Percentiles rank a stretch among this genome's conserved stretches.
phyloP scores from a whole-genome alignment of 1,140 invertebrate species.

The Drosophila lacteicornis region DNA sequence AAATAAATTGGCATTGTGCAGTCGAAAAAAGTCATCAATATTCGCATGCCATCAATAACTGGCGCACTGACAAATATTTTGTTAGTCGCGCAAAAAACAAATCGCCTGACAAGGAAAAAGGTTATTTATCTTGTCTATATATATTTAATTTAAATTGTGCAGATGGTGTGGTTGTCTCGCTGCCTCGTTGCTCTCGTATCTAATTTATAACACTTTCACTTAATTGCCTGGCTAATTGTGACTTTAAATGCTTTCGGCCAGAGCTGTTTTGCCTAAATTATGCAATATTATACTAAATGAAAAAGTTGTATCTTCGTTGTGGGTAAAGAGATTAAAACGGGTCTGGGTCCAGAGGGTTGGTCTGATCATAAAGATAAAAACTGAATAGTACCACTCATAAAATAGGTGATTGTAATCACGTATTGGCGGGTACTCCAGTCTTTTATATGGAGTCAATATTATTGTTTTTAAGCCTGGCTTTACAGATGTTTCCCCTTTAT shows the following conservation, averaged over 20 bases:
- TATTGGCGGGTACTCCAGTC: too few relatives aligned
- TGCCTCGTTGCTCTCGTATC: slow-evolving; percentile 34
- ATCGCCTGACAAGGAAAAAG: slow-evolving; percentile 40
- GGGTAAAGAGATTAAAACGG: slow-evolving; percentile 11
- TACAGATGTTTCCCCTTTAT: background rate
- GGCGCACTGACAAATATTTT: slow-evolving; percentile 43
- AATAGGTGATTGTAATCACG: background rate
- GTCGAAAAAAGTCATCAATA: slow-evolving; percentile 67
- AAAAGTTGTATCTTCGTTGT: slow-evolving; percentile 3
- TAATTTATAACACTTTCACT: slow-evolving; percentile 81
- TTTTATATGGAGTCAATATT: background rate
- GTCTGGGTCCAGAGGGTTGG: slow-evolving; percentile 10
- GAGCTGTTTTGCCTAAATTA: slow-evolving; percentile 39
- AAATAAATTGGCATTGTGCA: slow-evolving; percentile 63
- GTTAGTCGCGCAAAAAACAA: slow-evolving; percentile 27
- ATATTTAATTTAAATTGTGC: slow-evolving; percentile 39
- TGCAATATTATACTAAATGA: slow-evolving; percentile 40
- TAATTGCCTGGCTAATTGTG: slow-evolving; percentile 71
- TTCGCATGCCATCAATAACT: slow-evolving; percentile 48
- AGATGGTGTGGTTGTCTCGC: slow-evolving; percentile 1
- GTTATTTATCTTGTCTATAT: slow-evolving; percentile 46
- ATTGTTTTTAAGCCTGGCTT: background rate
- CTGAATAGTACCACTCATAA: background rate
- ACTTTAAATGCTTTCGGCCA: slow-evolving; percentile 40
- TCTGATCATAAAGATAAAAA: slow-evolving; percentile 5